These are phyloP conservation scores for Bolborhynchus lineola DNA, from an alignment of 2,113 vertebrate genomes.

Conservation along the genomic window DNA sequence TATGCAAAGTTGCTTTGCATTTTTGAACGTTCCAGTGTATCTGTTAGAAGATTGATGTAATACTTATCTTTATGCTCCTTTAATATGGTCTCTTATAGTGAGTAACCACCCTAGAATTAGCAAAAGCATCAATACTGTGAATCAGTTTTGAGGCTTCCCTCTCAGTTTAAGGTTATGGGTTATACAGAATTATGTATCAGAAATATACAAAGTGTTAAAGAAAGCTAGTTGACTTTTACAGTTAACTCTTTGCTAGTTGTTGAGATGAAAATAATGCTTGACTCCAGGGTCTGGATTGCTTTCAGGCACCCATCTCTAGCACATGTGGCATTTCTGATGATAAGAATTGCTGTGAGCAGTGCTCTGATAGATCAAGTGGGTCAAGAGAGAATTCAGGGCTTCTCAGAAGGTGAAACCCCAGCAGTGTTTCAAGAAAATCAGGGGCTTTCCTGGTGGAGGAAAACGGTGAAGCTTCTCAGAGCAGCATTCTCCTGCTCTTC, in stretches of 20 bases:
- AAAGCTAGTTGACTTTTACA: not conserved
- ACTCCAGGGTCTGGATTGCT: not conserved
- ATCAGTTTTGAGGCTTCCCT: not conserved
- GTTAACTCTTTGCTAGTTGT: not conserved
- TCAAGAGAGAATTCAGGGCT: not conserved
- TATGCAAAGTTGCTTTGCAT: slow-evolving; percentile 23
- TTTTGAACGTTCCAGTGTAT: not conserved
- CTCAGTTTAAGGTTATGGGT: not conserved
- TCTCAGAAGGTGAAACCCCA: not conserved
- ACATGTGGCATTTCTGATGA: not conserved
- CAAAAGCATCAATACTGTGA: not conserved
- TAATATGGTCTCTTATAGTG: not conserved
- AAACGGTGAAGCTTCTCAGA: not conserved
- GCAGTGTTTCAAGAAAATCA: not conserved
- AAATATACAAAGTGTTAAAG: not conserved
- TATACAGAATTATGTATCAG: not conserved
- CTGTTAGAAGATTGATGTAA: not conserved
- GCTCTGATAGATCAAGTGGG: not conserved
- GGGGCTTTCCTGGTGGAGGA: not conserved
- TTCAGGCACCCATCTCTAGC: not conserved
- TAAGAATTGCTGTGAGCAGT: not conserved
- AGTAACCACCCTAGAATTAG: not conserved
- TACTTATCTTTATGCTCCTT: not conserved
- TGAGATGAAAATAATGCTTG: not conserved
- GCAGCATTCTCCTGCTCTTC: not conserved